Evolutionary conservation across 2,888 invertebrate species (phyloP), one percentile per base, ranked within the genome.

Genomic region (Rotaria macrura): DNA sequence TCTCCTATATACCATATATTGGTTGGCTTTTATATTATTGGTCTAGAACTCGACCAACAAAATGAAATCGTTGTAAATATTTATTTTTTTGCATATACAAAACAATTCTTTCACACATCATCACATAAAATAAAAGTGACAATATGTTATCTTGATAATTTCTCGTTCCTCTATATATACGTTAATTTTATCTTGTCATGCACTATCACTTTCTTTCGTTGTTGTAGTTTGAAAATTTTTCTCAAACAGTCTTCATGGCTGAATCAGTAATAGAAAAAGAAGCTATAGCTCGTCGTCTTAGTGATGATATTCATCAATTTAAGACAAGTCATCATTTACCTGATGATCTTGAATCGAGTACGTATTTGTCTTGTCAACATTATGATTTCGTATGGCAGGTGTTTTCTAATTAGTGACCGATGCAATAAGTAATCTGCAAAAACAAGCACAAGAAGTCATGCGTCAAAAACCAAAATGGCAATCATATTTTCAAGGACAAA

Each of bases 401-500:
- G 40, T 43, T n/a, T 40, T 2, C 34, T 17, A 0, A 34, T 25
- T 79, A 79, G 79, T 79, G 79, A 43, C 79, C 12, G 79, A 43
- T n/a, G 43, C 79, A 25, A 79, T 79, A 12, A 43, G 79, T 43
- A 23, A 79, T 79, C 43, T 79, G 1, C 79, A 79, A 43, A 40
- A 79, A 10, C 79, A 79, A 79, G 79, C 79, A 25, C 79, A 79
- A 43, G 79, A 79, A 40, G 79, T 79, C 0, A 79, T 79, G 79
- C 23, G 43, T n/a, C 38, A 40, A 43, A 79, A 79, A 43, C 79
- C 79, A 0, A 79, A 23, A 79, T 79, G 79, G 79, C 25, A 3
- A 43, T 43, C 79, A 12, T 79, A 79, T 43, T 79, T 43, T 9
- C 79, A 79, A 57, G 83, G 86, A 14, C 86, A 86, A 84, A 86